Evolutionary conservation across 1,140 invertebrate species (phyloP).

Genomic region (Meloidogyne chitwoodi): DNA sequence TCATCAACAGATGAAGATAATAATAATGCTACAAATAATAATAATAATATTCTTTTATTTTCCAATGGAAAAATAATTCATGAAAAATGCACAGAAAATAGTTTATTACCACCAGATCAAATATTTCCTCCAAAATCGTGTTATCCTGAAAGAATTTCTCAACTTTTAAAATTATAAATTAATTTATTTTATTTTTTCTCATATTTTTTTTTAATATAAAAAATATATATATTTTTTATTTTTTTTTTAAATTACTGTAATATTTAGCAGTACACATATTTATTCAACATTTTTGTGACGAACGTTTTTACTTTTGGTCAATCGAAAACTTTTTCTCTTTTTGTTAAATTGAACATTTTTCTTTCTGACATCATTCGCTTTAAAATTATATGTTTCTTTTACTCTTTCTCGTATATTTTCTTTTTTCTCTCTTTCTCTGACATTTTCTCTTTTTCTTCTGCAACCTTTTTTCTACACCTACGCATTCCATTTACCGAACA

Average conservation of each 20-base stretch:
- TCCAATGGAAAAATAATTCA: constrained; percentile 1
- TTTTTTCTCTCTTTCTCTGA: background rate
- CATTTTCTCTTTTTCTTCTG: background rate
- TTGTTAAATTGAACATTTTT: background rate
- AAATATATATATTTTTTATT: background rate
- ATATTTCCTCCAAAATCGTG: background rate
- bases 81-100: constrained; percentile 6
- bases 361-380: too few species aligned
- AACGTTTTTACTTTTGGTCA: background rate
- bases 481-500: too few species aligned
- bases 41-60: background rate
- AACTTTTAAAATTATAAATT: background rate
- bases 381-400: background rate
- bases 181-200: background rate
- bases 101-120: background rate
- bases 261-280: too few species aligned
- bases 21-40: background rate
- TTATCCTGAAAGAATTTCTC: background rate
- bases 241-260: too few species aligned
- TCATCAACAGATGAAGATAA: background rate
- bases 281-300: background rate
- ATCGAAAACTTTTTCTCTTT: background rate
- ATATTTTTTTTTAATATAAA: too few species aligned
- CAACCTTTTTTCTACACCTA: too few species aligned
- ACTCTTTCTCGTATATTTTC: background rate